phyloP scores from a whole-genome alignment of 2,113 vertebrate genomes.

The Ceuthmochares aereus region DNA sequence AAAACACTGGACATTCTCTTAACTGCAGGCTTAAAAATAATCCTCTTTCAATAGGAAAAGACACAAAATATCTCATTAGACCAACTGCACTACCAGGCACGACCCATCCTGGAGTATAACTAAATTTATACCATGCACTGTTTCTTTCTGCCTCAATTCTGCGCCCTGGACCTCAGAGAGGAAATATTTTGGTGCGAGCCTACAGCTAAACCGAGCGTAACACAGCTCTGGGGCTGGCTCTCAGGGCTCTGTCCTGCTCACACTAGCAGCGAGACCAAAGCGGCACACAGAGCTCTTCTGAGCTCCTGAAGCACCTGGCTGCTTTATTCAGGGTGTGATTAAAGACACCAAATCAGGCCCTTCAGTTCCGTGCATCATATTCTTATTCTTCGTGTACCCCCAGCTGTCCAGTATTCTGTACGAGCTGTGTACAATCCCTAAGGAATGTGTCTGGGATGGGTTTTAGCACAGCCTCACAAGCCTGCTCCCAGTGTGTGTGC shows the following conservation, averaged over 20 bases:
- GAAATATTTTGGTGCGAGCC: neutral
- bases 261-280: neutral
- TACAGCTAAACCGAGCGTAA: neutral
- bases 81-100: conserved; percentile 27
- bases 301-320: neutral
- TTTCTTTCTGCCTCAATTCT: neutral
- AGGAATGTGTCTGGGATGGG: too few relatives aligned
- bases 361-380: neutral
- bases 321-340: too few relatives aligned
- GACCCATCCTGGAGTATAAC: neutral
- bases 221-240: rapidly evolving
- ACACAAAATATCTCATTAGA: conserved; percentile 54
- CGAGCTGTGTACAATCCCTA: rapidly evolving
- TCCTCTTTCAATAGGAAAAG: neutral
- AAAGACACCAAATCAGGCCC: neutral
- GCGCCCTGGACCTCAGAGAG: neutral
- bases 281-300: neutral
- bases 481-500: too few relatives aligned
- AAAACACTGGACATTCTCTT: neutral
- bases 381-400: neutral
- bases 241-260: neutral
- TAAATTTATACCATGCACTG: neutral
- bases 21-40: conserved; percentile 2
- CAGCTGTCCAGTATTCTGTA: neutral
- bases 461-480: too few relatives aligned